These are phyloP conservation scores for Brachyptera putata DNA, from an alignment of 2,888 invertebrate genomes.

Conservation along the genomic window DNA sequence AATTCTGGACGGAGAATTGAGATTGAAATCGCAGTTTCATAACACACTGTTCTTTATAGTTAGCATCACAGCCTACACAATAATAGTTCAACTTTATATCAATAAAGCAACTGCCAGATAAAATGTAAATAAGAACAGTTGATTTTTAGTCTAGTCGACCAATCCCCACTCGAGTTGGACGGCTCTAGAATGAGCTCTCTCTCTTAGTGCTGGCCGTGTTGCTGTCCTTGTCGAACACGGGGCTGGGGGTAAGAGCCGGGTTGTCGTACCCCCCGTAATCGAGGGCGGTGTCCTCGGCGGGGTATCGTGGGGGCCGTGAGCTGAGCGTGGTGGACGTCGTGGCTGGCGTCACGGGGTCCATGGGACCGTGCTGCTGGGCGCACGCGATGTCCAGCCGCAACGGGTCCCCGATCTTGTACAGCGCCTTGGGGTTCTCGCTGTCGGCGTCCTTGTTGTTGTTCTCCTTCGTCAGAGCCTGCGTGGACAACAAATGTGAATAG, in stretches of 20 bases:
- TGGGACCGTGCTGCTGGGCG: background rate
- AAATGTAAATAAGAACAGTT: no score
- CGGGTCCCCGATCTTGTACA: background rate
- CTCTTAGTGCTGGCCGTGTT: background rate
- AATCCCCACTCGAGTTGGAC: background rate
- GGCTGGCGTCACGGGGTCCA: constrained; percentile 17
- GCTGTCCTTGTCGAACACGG: constrained; percentile 18
- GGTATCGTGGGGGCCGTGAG: constrained; percentile 18
- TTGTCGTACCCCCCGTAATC: constrained; percentile 29
- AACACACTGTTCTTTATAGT: no score
- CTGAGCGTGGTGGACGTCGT: constrained; percentile 20
- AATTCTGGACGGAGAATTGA: no score
- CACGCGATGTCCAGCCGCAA: background rate
- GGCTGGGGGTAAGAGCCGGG: constrained; percentile 25
- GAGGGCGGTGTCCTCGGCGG: constrained; percentile 27
- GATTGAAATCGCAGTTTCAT: no score
- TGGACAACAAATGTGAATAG: background rate
- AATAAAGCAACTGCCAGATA: no score
- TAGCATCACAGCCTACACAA: no score
- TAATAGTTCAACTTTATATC: no score
- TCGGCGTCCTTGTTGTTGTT: background rate
- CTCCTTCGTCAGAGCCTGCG: background rate
- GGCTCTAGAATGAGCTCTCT: constrained; percentile 16
- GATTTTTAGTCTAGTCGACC: no score
- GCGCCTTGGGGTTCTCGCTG: background rate